Base-by-base conservation (phyloP, 35 echinoderm and acorn worm genomes). In the Hemicentrotus pulcherrimus region DNA sequence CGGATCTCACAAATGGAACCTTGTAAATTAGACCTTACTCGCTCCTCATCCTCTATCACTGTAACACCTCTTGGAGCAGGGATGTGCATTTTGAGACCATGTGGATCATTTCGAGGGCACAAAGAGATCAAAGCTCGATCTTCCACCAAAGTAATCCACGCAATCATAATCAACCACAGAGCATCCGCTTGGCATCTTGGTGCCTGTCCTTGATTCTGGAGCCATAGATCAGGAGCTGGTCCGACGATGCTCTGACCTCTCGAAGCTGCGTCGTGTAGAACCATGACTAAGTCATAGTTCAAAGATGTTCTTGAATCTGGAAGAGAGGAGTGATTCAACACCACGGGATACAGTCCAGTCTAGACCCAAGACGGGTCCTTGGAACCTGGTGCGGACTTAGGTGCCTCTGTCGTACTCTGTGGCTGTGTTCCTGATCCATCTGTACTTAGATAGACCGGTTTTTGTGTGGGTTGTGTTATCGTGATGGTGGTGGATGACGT, bases 321-420 rank as follows among this genome's bases (percentile, higher is more conserved):
- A 78, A 78, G 65, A 78, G 65, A n/a, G 65, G 22, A 78, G 65
- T 78, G 65, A 78, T 78, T 78, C 65, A 78, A 28, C 65, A 78
- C 65, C 65, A n/a, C 19, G n/a, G 65, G 28, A 78, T 78, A 78
- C 65, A 78, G 65, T n/a, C 5, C 46, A 90, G 4, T 90, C 91
- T 93, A 93, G 48, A 93, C 91, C 91, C 91, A 93, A n/a, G 91
- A 93, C 2, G 91, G 91, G n/a, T 93, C 91, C 48, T 93, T 93
- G 13, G 91, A 93, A 31, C 91, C 91, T 58, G 91, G 91, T 0
- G 91, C 32, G 11, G 91, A 93, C 30, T 93, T 93, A 18, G 91
- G 91, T 30, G 91, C 91, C 8, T 93, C 91, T 58, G 91, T 93
- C 22, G 91, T 93, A n/a, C 91, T 93, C 48, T 93, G 91, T 58